Base-by-base conservation (phyloP, 64 coral and sea anemone genomes). In the Actinia equina region DNA sequence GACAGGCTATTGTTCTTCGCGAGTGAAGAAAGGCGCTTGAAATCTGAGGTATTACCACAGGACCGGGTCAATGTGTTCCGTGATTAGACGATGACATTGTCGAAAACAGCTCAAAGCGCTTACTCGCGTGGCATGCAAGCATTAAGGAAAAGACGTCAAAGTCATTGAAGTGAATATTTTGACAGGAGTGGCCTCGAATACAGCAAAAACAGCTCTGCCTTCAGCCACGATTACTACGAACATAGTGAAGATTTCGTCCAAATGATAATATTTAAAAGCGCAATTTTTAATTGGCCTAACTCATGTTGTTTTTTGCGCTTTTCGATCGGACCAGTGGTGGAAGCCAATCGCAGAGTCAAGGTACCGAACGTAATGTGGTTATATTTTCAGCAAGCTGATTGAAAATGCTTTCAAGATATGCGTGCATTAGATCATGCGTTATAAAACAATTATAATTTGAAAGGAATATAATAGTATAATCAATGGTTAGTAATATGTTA, bases 1-100 rank as follows among this genome's bases (percentile, higher is more conserved):
- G 18, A 2, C 49, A 81, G 5, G 16, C 78, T 81, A 49, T 44
- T 81, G 78, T 49, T 81, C 22, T 19, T 7, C 78, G 62, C 44
- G 78, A 44, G 78, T 51, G 78, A 81, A 52, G 78, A 81, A 49
- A 81, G 78, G 78, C 16, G 22, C 11, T 49, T 81, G 43, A 81
- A 81, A 81, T 81, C 78, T 49, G 8, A 81, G 52, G 43, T 81
- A 81, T 81, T 81, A 81, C 78, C 78, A 81, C 27, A 49, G 43
- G 43, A 81, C 78, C 20, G 42, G 78, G 78, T 81, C 78, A 81
- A 81, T 81, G 69, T 30, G 69, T 41, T 74, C 26, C n/a, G 69
- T 74, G 69, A 74, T 74, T 74, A 74, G 69, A 74, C 26, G 23
- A 74, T 74, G 69, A 74, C 69, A 74, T 74, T 74, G 69, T 74